A percentile compares a stretch with the other conserved stretches of the same genome.
phyloP scores from a whole-genome alignment of 1,140 invertebrate genomes.

The Diorhabda elongata region DNA sequence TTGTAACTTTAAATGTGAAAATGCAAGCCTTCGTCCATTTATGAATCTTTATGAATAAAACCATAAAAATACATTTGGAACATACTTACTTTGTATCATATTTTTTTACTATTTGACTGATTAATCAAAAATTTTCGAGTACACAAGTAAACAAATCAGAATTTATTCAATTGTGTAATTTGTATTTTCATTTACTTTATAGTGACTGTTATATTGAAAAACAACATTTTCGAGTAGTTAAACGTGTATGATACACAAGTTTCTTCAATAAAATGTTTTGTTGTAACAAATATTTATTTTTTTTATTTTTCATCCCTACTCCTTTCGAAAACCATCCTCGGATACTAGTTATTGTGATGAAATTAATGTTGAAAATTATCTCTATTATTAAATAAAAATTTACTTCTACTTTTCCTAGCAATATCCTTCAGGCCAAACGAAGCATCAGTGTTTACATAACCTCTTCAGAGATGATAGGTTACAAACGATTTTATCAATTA shows the following conservation, averaged over 20 bases:
- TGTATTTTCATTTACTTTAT: not conserved
- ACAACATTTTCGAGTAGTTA: conserved; percentile 18
- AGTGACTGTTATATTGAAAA: not conserved
- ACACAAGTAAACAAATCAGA: not conserved
- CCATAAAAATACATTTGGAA: not conserved
- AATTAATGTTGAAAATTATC: too few relatives aligned
- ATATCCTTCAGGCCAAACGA: too few relatives aligned
- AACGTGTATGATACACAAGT: conserved; percentile 19
- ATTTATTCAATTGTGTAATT: not conserved
- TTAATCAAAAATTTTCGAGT: not conserved
- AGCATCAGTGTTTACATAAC: not conserved
- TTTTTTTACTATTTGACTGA: not conserved
- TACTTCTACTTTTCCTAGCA: too few relatives aligned
- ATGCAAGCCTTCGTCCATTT: too few relatives aligned
- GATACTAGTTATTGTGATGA: too few relatives aligned
- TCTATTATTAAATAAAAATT: too few relatives aligned
- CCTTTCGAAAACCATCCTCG: not conserved
- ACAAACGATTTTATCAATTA: too few relatives aligned
- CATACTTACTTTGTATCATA: not conserved
- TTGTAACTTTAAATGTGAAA: too few relatives aligned
- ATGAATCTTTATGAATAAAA: too few relatives aligned
- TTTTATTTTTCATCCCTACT: not conserved
- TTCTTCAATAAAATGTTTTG: conserved; percentile 22
- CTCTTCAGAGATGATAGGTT: not conserved
- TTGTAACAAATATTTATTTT: conserved; percentile 16